Evolutionary conservation across 2,888 invertebrate species (phyloP).

Genomic region (Falcaria lacertinaria): DNA sequence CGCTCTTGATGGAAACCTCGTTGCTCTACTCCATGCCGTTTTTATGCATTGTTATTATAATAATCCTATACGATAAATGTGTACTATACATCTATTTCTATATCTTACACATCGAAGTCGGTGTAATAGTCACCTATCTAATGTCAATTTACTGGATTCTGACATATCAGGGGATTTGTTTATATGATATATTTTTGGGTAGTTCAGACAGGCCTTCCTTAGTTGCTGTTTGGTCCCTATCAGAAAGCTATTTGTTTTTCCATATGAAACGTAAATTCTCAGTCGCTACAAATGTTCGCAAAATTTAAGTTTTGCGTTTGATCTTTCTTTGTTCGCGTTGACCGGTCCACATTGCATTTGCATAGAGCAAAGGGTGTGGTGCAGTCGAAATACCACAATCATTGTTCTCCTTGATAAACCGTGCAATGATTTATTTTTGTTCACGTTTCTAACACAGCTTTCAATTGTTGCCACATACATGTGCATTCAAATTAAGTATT

Average conservation of each 20-base stretch:
- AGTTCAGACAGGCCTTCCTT: too few relatives aligned
- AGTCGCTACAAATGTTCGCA: not conserved
- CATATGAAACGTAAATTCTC: too few relatives aligned
- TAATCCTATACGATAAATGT: too few relatives aligned
- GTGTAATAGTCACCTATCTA: too few relatives aligned
- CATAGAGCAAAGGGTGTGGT: constrained; percentile 16
- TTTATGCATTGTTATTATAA: constrained; percentile 3
- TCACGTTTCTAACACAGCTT: constrained; percentile 19
- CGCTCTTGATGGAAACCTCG: constrained; percentile 28
- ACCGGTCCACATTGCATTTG: not conserved
- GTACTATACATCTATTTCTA: too few relatives aligned
- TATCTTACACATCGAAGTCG: too few relatives aligned
- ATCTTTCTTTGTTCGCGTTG: constrained; percentile 1
- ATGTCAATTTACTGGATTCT: too few relatives aligned
- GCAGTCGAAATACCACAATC: constrained; percentile 23
- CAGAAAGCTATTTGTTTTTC: too few relatives aligned
- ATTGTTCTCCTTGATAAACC: constrained; percentile 27
- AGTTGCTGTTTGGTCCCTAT: too few relatives aligned
- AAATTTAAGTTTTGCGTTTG: not conserved
- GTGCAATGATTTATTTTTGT: constrained; percentile 24
- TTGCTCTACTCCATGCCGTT: constrained; percentile 15
- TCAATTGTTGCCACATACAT: not conserved
- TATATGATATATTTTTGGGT: too few relatives aligned
- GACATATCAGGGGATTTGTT: too few relatives aligned
- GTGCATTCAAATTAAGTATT: too few relatives aligned